Percentiles rank a stretch among this genome's conserved stretches.
Conservation (phyloP, 2,113 vertebrate species). For the Perca schrenkii region DNA sequence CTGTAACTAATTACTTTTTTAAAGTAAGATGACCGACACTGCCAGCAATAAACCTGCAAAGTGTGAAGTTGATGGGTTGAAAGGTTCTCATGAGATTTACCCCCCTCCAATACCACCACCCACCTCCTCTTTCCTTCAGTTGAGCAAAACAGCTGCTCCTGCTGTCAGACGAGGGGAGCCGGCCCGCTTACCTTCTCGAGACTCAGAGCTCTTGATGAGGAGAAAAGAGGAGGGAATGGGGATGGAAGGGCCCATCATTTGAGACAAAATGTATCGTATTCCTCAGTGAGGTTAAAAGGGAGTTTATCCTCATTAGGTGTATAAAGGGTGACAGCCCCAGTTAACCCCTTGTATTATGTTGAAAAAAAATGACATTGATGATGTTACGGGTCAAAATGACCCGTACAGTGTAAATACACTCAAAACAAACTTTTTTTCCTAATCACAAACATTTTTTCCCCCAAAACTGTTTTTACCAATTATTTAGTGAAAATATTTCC, state of each 20-base stretch:
- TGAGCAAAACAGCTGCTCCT: conserved; percentile 68
- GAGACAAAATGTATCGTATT: conserved; percentile 70
- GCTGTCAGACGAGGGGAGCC: not conserved
- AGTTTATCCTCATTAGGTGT: conserved; percentile 82
- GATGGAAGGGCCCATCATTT: conserved; percentile 57
- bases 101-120: conserved; percentile 7
- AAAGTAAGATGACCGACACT: too few relatives aligned
- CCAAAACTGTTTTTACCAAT: too few relatives aligned
- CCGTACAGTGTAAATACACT: too few relatives aligned
- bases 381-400: too few relatives aligned
- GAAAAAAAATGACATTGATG: too few relatives aligned
- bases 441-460: too few relatives aligned
- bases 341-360: too few relatives aligned
- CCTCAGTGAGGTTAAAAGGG: conserved; percentile 76
- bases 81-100: not conserved
- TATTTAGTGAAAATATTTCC: too few relatives aligned
- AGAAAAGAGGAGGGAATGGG: conserved; percentile 26
- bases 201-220: conserved; percentile 52
- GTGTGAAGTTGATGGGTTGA: too few relatives aligned
- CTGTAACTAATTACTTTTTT: too few relatives aligned
- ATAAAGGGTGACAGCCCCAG: conserved; percentile 69
- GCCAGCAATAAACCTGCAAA: too few relatives aligned
- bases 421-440: too few relatives aligned
- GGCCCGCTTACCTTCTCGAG: conserved; percentile 5
- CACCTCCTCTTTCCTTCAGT: conserved; percentile 16